A percentile compares a stretch with the other conserved stretches of the same genome.
Conservation (phyloP, 2,888 invertebrate species). For the Callyntrura sp. region DNA sequence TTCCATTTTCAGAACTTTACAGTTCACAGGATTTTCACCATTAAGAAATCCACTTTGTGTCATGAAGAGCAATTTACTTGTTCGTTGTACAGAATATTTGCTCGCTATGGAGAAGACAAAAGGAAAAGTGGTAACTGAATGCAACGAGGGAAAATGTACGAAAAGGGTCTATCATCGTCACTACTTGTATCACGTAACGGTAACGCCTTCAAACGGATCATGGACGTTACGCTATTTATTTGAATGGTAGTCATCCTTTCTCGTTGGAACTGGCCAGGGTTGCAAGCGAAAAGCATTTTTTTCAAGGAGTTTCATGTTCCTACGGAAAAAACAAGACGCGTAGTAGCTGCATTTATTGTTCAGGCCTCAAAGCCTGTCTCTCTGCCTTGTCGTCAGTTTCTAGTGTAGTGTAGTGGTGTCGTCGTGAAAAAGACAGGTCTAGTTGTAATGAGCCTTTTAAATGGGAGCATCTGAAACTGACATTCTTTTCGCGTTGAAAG, state of each 20-base stretch:
- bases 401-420: neutral
- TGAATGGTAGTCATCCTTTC: neutral
- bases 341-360: conserved; percentile 20
- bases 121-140: neutral
- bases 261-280: neutral
- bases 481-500: conserved; percentile 10
- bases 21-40: conserved; percentile 39
- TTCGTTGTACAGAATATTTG: conserved; percentile 11
- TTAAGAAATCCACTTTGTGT: conserved; percentile 59
- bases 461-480: conserved; percentile 13
- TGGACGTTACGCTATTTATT: neutral
- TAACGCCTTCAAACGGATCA: neutral
- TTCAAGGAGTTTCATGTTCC: neutral
- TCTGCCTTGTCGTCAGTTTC: neutral
- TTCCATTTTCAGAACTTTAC: conserved; percentile 48
- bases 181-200: neutral
- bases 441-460: conserved; percentile 33
- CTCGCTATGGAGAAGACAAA: neutral
- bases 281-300: neutral
- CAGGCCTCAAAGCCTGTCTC: neutral
- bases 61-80: conserved; percentile 48
- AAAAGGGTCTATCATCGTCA: neutral
- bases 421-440: neutral
- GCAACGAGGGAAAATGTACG: neutral
- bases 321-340: too few relatives aligned